phyloP scores from a whole-genome alignment of 2,113 vertebrate genomes.

The Pteruthius melanotis region DNA sequence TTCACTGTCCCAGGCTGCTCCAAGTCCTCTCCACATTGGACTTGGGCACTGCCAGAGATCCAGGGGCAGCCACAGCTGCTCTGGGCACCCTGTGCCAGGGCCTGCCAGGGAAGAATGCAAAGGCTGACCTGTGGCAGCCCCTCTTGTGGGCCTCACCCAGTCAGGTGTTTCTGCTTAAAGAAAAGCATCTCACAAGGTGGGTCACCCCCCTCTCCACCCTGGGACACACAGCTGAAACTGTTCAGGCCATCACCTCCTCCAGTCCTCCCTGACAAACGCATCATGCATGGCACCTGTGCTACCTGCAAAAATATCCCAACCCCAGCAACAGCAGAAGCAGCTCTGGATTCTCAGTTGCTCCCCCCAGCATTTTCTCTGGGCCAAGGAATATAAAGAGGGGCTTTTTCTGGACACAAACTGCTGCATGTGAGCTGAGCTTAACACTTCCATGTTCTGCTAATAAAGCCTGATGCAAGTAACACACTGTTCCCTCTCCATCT shows the following conservation, averaged over 20 bases:
- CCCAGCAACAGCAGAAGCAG: not conserved
- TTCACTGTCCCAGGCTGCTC: not conserved
- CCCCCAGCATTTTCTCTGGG: not conserved
- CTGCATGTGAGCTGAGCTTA: not conserved
- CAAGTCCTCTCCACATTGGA: fast-evolving
- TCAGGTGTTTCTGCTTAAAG: not conserved
- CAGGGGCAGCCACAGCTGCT: not conserved
- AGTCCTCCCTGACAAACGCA: not conserved
- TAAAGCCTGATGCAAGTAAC: not conserved
- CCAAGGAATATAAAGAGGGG: not conserved
- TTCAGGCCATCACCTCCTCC: not conserved
- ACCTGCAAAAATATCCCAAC: not conserved
- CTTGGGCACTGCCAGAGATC: not conserved
- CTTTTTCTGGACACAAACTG: not conserved
- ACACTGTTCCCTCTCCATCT: not conserved
- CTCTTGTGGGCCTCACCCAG: fast-evolving
- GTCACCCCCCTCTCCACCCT: not conserved
- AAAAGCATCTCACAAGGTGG: not conserved
- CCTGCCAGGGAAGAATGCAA: fast-evolving
- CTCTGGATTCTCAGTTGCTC: not conserved
- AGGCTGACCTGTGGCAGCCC: not conserved
- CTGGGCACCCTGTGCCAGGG: not conserved
- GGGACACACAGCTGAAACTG: not conserved
- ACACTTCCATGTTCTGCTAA: not conserved
- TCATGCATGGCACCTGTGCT: not conserved